A percentile compares a stretch with the other conserved stretches of the same genome.
phyloP scores from a whole-genome alignment of 2,888 invertebrate genomes.

The Gandaritis pyraliata region DNA sequence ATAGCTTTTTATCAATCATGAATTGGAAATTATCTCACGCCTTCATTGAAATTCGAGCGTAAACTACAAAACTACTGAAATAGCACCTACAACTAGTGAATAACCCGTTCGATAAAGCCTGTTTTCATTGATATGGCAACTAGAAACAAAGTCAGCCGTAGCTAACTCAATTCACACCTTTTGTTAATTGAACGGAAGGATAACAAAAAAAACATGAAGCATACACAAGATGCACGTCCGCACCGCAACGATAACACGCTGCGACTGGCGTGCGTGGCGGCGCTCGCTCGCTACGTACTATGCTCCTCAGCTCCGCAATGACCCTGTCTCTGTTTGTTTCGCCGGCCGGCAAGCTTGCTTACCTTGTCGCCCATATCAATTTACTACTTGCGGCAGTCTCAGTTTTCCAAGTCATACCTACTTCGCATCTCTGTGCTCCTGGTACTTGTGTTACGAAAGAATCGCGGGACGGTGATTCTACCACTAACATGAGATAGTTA shows the following conservation, averaged over 20 bases:
- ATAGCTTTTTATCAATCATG: constrained; percentile 28
- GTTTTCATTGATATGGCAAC: constrained; percentile 37
- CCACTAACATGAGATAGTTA: constrained; percentile 33
- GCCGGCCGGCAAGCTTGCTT: constrained; percentile 63
- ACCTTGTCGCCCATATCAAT: constrained; percentile 77
- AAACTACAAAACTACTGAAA: constrained; percentile 12
- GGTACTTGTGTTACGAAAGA: constrained; percentile 80
- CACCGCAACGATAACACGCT: constrained; percentile 39
- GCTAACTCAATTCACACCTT: constrained; percentile 51
- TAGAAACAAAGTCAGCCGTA: constrained; percentile 37
- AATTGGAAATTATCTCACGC: constrained; percentile 29
- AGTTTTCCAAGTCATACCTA: constrained; percentile 46
- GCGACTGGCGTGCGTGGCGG: constrained; percentile 32
- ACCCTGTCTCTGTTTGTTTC: constrained; percentile 47
- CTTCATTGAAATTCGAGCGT: constrained; percentile 31
- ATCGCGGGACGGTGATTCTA: constrained; percentile 66
- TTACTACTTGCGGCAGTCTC: constrained; percentile 62
- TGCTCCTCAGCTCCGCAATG: constrained; percentile 28
- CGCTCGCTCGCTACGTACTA: constrained; percentile 39
- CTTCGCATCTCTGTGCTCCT: constrained; percentile 71
- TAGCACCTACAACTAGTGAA: too few species aligned
- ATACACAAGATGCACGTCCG: constrained; percentile 34
- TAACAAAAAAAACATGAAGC: constrained; percentile 19
- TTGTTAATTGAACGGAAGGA: constrained; percentile 30
- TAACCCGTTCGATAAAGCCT: background rate